Conservation (phyloP, 2,888 invertebrate genomes). For the Sminthurides aquaticus region DNA sequence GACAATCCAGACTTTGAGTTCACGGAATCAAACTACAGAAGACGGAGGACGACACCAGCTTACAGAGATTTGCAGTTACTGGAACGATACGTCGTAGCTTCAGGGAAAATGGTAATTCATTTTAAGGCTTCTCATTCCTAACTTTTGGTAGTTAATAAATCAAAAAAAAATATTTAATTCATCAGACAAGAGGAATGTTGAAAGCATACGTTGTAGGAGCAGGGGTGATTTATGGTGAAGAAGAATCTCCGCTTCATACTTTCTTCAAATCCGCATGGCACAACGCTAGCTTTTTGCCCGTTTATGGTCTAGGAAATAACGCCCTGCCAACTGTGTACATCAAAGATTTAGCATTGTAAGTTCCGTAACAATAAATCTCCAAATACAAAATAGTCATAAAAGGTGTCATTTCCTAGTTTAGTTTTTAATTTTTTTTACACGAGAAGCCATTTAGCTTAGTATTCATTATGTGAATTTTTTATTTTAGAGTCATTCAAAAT, state of each 20-base stretch:
- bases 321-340: conserved; percentile 59
- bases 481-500: conserved; percentile 31
- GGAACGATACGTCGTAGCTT: conserved; percentile 40
- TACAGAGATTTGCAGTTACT: conserved; percentile 38
- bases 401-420: background rate
- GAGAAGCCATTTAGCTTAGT: background rate
- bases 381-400: background rate
- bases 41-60: conserved; percentile 31
- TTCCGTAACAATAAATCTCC: conserved; percentile 19
- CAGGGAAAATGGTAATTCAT: conserved; percentile 34
- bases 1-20: conserved; percentile 17
- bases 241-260: conserved; percentile 56
- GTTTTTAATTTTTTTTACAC: background rate
- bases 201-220: conserved; percentile 54
- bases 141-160: background rate
- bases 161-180: conserved; percentile 3
- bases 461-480: background rate
- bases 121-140: background rate
- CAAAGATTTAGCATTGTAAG: conserved; percentile 55
- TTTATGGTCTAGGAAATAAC: conserved; percentile 56
- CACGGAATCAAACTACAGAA: conserved; percentile 33
- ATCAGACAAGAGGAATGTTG: conserved; percentile 42
- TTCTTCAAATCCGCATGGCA: conserved; percentile 63
- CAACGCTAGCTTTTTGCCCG: conserved; percentile 55
- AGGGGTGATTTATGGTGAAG: conserved; percentile 59